Base-by-base conservation (phyloP, 2,113 vertebrate genomes). In the Lampris megalopsis region DNA sequence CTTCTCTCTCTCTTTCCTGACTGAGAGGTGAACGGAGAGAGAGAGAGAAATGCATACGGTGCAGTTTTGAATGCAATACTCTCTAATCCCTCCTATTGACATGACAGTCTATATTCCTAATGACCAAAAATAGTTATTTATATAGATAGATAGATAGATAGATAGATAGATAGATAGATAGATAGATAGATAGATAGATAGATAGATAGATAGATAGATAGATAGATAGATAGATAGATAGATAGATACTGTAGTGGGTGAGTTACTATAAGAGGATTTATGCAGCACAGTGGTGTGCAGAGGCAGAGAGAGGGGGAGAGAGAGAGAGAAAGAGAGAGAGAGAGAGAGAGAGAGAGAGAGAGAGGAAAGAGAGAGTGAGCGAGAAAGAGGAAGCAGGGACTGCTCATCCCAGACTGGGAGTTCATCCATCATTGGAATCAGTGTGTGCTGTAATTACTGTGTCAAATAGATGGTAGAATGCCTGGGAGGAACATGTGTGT, bases 401-500 rank as follows among this genome's bases (percentile, higher is more conserved):
- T 81, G 84, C 79, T 85, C 87, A 91, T 94, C 93, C 93, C 93
- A 92, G 91, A 79, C 88, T 90, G 93, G 92, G 93, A 94, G 90
- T 94, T 93, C 93, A 95, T 94, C 94, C 93, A 95, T 95, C 94
- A 94, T 90, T 91, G 88, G 93, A 94, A 95, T 95, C 94, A 94
- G 93, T 85, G 86, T 94, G 94, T 92, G 93, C 93, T 94, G 94
- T 95, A 95, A 95, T 95, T 95, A 95, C 94, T 94, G 92, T 95
- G 94, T 95, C 94, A 95, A 93, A 88, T 92, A 93, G 92, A 95
- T 92, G 90, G 86, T 91, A 91, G 76, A 86, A 88, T 94, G 93
- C 92, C 91, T 93, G 86, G 85, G 88, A 94, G 92, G 92, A 88
- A 81, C 65, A 71, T 64, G 76, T 49, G 41, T 6, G 71, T 37